Conservation (phyloP, 2,797 vertebrate species). For the Aulostomus chinensis region DNA sequence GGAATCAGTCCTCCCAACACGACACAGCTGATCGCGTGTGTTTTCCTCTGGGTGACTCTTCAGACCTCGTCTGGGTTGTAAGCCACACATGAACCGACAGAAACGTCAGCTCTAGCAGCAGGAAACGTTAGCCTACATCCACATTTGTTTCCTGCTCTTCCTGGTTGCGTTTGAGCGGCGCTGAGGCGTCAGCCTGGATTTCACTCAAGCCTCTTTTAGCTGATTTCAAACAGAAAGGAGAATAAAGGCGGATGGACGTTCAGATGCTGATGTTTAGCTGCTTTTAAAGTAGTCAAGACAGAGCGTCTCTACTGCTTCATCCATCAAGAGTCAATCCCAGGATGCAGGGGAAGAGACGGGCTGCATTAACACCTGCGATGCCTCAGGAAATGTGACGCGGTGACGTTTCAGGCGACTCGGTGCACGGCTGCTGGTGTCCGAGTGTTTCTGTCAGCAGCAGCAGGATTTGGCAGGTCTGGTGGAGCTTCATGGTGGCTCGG, state of each 20-base stretch:
- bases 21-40: constrained; percentile 45
- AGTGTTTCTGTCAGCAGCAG: constrained; percentile 8
- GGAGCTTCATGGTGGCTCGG: constrained; percentile 4
- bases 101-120: constrained; percentile 4
- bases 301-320: too few species aligned
- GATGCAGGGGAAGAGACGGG: constrained; percentile 1
- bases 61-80: constrained; percentile 28
- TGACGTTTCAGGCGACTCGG: constrained; percentile 25
- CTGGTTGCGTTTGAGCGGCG: not conserved
- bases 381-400: constrained; percentile 18
- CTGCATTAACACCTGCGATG: constrained; percentile 12
- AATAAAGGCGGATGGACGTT: not conserved
- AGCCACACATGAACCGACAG: constrained; percentile 18
- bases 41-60: constrained; percentile 18
- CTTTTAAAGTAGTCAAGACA: too few species aligned
- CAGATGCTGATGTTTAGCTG: too few species aligned
- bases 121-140: not conserved
- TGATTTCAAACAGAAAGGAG: not conserved
- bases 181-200: not conserved
- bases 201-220: not conserved
- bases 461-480: not conserved
- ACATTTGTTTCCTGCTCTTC: constrained; percentile 12
- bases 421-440: constrained; percentile 23
- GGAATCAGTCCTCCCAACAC: too few species aligned
- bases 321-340: too few species aligned